phyloP scores from a whole-genome alignment of 2,888 invertebrate species.

The Pandemis heparana region DNA sequence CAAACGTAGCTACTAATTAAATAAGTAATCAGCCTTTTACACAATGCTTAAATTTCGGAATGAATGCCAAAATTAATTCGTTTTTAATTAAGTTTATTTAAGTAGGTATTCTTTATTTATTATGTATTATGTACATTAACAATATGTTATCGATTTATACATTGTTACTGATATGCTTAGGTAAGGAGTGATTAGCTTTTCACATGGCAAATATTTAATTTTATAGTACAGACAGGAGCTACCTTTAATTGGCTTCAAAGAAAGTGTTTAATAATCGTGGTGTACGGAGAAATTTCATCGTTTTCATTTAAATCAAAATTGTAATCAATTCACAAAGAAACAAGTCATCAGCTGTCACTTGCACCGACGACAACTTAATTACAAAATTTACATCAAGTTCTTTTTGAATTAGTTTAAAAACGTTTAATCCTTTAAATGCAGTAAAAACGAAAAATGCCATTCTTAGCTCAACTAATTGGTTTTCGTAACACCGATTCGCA shows the following conservation, averaged over 20 bases:
- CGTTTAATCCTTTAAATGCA: background rate
- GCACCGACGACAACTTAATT: constrained; percentile 27
- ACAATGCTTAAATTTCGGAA: background rate
- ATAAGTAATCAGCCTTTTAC: constrained; percentile 1
- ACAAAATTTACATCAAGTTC: constrained; percentile 1
- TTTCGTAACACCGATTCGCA: background rate
- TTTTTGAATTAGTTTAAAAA: background rate
- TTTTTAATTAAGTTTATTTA: background rate
- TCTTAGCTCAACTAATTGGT: background rate
- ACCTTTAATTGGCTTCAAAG: background rate
- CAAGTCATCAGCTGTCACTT: constrained; percentile 26
- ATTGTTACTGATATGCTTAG: constrained; percentile 74
- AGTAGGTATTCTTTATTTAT: constrained; percentile 14
- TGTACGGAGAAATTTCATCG: background rate
- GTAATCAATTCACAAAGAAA: background rate
- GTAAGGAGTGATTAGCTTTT: constrained; percentile 53
- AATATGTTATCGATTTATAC: constrained; percentile 52
- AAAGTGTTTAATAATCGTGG: background rate
- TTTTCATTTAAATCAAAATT: background rate
- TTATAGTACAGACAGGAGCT: constrained; percentile 9
- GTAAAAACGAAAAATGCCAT: background rate
- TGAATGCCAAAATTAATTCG: background rate
- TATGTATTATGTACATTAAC: constrained; percentile 51
- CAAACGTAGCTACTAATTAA: background rate
- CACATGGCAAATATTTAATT: constrained; percentile 28